phyloP scores from a whole-genome alignment of 2,888 invertebrate species.

The Ennomos quercinarius region DNA sequence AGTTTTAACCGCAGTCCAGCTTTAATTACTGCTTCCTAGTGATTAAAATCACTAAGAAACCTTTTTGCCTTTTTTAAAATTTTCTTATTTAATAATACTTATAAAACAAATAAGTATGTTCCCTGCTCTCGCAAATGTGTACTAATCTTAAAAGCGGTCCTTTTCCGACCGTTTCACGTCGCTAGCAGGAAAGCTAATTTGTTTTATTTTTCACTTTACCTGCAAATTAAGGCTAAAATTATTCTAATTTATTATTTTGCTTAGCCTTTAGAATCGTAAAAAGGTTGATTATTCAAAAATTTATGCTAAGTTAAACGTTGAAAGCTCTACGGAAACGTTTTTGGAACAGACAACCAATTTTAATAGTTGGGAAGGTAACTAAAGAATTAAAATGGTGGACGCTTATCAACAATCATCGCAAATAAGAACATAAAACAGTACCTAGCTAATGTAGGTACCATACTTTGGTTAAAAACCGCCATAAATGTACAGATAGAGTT shows the following conservation, averaged over 20 bases:
- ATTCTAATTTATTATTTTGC: constrained; percentile 58
- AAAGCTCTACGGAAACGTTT: constrained; percentile 30
- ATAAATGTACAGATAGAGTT: too few relatives aligned
- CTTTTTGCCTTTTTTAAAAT: too few relatives aligned
- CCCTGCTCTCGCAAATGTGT: constrained; percentile 15
- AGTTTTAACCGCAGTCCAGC: too few relatives aligned
- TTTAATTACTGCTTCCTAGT: too few relatives aligned
- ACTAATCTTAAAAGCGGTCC: constrained; percentile 20
- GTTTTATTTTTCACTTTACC: constrained; percentile 61
- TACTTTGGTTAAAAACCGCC: too few relatives aligned
- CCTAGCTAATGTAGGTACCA: too few relatives aligned
- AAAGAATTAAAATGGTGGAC: too few relatives aligned
- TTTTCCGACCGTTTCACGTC: constrained; percentile 23
- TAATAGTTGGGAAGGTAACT: not conserved
- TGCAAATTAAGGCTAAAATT: constrained; percentile 57
- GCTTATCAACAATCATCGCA: too few relatives aligned
- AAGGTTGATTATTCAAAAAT: constrained; percentile 29
- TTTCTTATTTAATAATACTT: too few relatives aligned
- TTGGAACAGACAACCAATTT: constrained; percentile 13
- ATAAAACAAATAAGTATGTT: too few relatives aligned
- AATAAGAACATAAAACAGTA: too few relatives aligned
- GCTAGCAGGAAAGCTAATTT: constrained; percentile 58
- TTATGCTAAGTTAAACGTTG: constrained; percentile 22
- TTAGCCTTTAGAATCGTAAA: constrained; percentile 40
- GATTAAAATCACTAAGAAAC: too few relatives aligned